Percentiles rank a stretch among this genome's conserved stretches.
Conservation (phyloP, 2,113 vertebrate genomes). For the Halcyon senegalensis region DNA sequence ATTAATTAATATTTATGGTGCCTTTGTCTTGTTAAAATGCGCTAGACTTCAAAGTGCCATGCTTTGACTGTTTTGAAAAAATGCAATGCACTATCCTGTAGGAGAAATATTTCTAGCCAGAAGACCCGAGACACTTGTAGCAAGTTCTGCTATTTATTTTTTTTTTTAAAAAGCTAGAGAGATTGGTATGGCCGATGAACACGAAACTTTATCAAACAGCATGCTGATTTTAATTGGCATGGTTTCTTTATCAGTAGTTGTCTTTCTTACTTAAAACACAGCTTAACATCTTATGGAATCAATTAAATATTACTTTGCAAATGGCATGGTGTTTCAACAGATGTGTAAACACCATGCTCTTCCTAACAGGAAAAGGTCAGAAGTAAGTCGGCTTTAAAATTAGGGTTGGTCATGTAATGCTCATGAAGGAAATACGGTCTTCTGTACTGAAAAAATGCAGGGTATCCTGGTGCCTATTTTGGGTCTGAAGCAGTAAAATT, state of each 20-base stretch:
- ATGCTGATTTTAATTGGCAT: not conserved
- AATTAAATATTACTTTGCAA: not conserved
- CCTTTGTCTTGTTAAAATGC: not conserved
- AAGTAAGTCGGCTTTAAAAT: conserved; percentile 28
- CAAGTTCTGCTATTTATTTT: not conserved
- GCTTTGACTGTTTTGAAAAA: not conserved
- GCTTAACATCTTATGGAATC: not conserved
- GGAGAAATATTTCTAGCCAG: not conserved
- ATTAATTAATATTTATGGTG: not conserved
- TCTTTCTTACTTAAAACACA: not conserved
- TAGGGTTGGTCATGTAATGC: not conserved
- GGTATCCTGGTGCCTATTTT: conserved; percentile 17
- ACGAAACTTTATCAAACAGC: not conserved
- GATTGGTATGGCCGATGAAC: not conserved
- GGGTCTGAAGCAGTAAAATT: not conserved
- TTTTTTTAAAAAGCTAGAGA: not conserved
- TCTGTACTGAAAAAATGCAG: conserved; percentile 7
- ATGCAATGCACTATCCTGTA: not conserved
- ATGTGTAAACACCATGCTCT: not conserved
- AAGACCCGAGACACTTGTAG: not conserved
- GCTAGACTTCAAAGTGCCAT: not conserved
- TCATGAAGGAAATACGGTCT: not conserved
- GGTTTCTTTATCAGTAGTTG: not conserved
- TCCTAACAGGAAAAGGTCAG: conserved; percentile 30
- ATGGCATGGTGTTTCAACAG: not conserved